phyloP scores from a whole-genome alignment of 2,797 vertebrate genomes.

The Chloroceryle amazona region DNA sequence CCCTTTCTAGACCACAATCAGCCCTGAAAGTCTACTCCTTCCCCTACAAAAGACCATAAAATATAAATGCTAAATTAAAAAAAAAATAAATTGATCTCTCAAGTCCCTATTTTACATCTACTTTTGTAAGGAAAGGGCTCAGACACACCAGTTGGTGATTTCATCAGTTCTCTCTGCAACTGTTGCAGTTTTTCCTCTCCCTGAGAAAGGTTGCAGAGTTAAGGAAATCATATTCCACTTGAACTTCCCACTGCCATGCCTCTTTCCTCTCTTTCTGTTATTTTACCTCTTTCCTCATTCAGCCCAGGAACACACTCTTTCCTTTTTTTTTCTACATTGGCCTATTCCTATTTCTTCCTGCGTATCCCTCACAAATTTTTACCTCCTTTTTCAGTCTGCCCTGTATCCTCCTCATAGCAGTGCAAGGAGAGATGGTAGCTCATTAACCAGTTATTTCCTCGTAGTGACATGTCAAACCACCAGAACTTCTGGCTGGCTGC shows the following conservation, averaged over 20 bases:
- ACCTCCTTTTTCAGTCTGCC: neutral
- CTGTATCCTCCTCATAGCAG: neutral
- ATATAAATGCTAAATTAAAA: neutral
- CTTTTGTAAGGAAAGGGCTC: neutral
- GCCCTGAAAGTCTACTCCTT: neutral
- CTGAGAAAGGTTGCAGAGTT: neutral
- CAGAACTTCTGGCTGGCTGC: neutral
- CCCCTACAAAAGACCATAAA: neutral
- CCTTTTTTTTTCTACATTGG: neutral
- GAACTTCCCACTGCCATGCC: neutral
- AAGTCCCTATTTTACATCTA: neutral
- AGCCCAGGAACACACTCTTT: neutral
- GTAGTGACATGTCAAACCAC: neutral
- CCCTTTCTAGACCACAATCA: neutral
- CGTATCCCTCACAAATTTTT: neutral
- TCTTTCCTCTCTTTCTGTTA: neutral
- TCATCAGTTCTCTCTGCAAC: neutral
- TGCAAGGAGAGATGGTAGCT: neutral
- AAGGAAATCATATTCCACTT: neutral
- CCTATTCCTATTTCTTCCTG: neutral
- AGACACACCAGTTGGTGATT: neutral
- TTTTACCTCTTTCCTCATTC: neutral
- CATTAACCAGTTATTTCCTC: neutral
- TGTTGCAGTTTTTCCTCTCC: neutral
- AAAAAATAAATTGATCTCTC: rapidly evolving